A percentile compares a stretch with the other conserved stretches of the same genome.
Conservation (phyloP, 2,113 vertebrate species). For the Aldabrachelys gigantea region DNA sequence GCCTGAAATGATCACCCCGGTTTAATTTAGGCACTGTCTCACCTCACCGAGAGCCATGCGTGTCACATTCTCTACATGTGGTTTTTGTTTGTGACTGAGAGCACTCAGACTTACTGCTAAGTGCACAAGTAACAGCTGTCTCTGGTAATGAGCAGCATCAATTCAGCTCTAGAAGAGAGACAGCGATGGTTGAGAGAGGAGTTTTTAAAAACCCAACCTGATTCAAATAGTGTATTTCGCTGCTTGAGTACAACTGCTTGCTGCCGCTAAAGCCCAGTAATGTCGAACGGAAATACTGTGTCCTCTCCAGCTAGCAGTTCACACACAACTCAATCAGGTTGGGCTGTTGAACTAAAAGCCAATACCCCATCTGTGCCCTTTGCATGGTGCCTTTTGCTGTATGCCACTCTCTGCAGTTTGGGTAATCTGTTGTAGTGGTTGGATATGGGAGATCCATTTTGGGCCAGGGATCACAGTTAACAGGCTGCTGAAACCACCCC, state of each 20-base stretch:
- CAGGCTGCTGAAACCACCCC: neutral
- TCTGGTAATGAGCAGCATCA: conserved; percentile 62
- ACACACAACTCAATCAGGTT: conserved; percentile 55
- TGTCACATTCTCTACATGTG: conserved; percentile 82
- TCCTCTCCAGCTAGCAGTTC: conserved; percentile 61
- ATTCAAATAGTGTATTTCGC: conserved; percentile 14
- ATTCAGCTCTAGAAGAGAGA: conserved; percentile 11
- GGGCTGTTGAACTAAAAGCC: conserved; percentile 66
- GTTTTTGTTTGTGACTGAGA: conserved; percentile 83
- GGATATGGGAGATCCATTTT: conserved; percentile 44
- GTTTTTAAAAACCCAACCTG: conserved; percentile 51
- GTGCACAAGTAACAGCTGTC: conserved; percentile 60
- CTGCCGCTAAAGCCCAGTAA: conserved; percentile 56
- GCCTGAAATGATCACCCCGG: conserved; percentile 73
- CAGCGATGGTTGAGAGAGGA: conserved; percentile 20
- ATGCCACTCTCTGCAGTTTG: conserved; percentile 69
- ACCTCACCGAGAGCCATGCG: conserved; percentile 81
- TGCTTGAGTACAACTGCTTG: conserved; percentile 10
- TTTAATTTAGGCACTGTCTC: conserved; percentile 79
- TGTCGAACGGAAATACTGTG: conserved; percentile 40
- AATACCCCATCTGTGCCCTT: conserved; percentile 33
- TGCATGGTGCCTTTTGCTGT: conserved; percentile 70
- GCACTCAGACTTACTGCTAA: conserved; percentile 64
- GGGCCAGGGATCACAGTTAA: conserved; percentile 34
- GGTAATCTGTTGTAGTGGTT: conserved; percentile 69